Evolutionary conservation across 2,113 vertebrate genomes (phyloP).

Genomic region (Ageneiosus marmoratus): DNA sequence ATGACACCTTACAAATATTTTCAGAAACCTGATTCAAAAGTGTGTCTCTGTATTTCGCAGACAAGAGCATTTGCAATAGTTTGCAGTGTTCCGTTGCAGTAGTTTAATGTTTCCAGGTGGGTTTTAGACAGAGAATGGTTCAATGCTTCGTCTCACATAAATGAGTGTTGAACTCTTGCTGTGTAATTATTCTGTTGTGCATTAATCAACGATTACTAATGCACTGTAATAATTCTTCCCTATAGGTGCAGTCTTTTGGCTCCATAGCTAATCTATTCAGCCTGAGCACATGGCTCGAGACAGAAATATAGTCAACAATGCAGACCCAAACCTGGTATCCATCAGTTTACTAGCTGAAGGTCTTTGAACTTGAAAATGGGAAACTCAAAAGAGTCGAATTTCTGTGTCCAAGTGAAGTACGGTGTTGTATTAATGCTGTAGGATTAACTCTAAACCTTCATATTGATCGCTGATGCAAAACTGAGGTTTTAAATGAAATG

Average conservation of each 20-base stretch:
- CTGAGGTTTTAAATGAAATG: not conserved
- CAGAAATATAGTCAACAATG: not conserved
- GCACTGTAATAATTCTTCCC: not conserved
- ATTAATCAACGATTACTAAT: not conserved
- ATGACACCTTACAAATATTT: not conserved
- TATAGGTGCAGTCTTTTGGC: not conserved
- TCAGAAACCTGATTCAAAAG: not conserved
- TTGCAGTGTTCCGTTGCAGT: too few species aligned
- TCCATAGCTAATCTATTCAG: not conserved
- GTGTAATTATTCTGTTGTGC: slow-evolving; percentile 8
- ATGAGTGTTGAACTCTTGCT: not conserved
- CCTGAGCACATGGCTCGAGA: not conserved
- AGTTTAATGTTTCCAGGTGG: not conserved
- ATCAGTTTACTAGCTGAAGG: not conserved
- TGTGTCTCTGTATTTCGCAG: not conserved
- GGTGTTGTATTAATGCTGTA: not conserved
- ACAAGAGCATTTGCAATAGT: not conserved
- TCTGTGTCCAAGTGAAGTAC: too few species aligned
- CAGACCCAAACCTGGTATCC: not conserved
- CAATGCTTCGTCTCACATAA: slow-evolving; percentile 2
- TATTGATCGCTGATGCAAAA: not conserved
- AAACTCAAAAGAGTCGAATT: not conserved
- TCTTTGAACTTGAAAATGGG: not conserved
- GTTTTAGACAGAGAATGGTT: not conserved
- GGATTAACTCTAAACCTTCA: not conserved